Conservation (phyloP, 2,113 vertebrate genomes). For the Chloebia gouldiae region DNA sequence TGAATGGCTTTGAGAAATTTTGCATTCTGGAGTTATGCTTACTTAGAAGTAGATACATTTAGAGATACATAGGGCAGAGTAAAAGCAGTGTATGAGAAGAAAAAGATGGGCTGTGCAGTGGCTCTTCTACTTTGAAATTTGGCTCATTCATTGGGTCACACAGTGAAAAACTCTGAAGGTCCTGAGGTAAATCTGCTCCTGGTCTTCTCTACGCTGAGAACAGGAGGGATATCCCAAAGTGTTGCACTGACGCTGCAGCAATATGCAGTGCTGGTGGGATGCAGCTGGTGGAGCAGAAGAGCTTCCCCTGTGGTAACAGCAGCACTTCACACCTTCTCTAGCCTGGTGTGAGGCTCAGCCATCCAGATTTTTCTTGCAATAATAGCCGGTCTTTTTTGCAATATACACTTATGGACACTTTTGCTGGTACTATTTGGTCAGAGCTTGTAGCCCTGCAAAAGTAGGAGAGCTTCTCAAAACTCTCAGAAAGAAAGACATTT, state of each 20-base stretch:
- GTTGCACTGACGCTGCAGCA: not conserved
- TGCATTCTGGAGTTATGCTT: not conserved
- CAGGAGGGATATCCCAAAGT: not conserved
- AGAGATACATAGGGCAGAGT: not conserved
- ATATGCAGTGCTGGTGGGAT: not conserved
- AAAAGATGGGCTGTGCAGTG: not conserved
- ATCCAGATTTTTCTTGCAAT: not conserved
- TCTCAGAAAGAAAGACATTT: not conserved
- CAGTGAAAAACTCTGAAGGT: not conserved
- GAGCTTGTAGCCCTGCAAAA: not conserved
- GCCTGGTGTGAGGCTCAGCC: not conserved
- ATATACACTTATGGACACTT: rapidly evolving
- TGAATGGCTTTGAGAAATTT: not conserved
- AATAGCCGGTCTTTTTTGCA: not conserved
- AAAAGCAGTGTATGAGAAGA: not conserved
- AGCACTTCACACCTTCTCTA: not conserved
- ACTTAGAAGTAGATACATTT: not conserved
- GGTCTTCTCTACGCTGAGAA: not conserved
- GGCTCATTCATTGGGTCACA: not conserved
- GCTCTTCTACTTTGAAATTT: not conserved
- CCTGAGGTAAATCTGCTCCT: not conserved
- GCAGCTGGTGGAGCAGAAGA: not conserved
- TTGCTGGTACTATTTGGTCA: not conserved
- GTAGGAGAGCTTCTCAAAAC: not conserved
- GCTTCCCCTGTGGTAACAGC: rapidly evolving